Evolutionary conservation across 2,888 invertebrate species (phyloP).

Genomic region (Embidobia sp.): DNA sequence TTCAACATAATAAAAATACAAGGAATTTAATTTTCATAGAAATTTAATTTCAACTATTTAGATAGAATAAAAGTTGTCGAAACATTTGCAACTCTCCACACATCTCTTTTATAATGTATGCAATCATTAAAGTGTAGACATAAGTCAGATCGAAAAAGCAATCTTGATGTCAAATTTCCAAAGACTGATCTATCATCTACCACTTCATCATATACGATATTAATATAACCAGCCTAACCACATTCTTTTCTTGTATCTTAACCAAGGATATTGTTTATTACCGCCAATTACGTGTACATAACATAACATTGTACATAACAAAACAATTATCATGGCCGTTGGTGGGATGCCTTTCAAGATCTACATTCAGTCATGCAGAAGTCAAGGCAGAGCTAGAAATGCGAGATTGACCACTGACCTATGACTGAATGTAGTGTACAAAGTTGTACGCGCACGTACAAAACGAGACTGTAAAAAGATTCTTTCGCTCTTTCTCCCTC

Average conservation of each 20-base stretch:
- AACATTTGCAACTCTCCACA: too few species aligned
- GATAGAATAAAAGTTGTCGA: too few species aligned
- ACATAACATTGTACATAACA: constrained; percentile 47
- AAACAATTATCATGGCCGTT: constrained; percentile 37
- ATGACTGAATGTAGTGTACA: constrained; percentile 53
- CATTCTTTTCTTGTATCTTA: constrained; percentile 35
- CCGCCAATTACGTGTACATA: constrained; percentile 59
- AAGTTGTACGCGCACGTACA: constrained; percentile 36
- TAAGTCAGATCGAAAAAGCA: too few species aligned
- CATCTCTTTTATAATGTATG: too few species aligned
- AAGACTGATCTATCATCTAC: neutral
- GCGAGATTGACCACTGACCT: neutral
- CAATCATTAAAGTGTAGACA: too few species aligned
- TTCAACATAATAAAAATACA: too few species aligned
- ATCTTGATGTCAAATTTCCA: constrained; percentile 40
- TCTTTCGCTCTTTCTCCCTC: constrained; percentile 61
- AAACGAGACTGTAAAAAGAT: constrained; percentile 53
- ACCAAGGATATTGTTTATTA: constrained; percentile 49
- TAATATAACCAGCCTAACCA: constrained; percentile 59
- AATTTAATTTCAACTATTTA: too few species aligned
- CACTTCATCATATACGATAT: constrained; percentile 1
- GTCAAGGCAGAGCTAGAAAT: neutral
- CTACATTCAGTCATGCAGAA: constrained; percentile 61
- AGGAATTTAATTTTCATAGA: too few species aligned
- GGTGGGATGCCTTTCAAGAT: constrained; percentile 60